A percentile compares a stretch with the other conserved stretches of the same genome.
Evolutionary conservation across 2,888 invertebrate species (phyloP).

Genomic region (Cataglyphis altisquamis): DNA sequence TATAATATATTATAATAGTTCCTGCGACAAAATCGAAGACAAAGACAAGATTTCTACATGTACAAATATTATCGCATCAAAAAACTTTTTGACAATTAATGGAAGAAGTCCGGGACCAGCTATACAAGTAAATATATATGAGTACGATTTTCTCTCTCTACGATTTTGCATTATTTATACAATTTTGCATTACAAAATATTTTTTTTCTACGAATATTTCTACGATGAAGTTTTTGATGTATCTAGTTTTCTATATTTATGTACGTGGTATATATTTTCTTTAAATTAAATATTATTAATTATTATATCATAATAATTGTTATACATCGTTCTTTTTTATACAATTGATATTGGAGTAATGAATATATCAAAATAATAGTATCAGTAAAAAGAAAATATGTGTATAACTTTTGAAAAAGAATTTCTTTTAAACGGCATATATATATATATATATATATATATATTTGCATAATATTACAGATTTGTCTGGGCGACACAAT

Average conservation of each 20-base stretch:
- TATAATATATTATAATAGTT: conserved; percentile 44
- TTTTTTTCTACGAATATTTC: background rate
- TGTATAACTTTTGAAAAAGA: background rate
- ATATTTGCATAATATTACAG: conserved; percentile 50
- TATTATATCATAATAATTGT: background rate
- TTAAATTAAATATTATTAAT: background rate
- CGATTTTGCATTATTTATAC: too few relatives aligned
- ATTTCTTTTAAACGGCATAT: background rate
- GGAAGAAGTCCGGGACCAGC: conserved; percentile 79
- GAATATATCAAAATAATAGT: background rate
- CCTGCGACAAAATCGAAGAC: conserved; percentile 19
- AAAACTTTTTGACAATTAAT: conserved; percentile 71
- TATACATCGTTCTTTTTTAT: background rate
- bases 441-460: background rate
- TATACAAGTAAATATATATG: conserved; percentile 76
- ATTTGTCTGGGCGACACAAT: conserved; percentile 78
- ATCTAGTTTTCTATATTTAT: background rate
- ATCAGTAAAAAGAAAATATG: background rate
- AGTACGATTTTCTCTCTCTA: background rate
- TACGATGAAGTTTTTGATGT: background rate
- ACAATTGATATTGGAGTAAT: background rate
- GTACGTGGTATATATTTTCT: background rate
- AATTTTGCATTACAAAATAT: background rate
- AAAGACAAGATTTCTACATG: background rate
- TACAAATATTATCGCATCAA: background rate